These are phyloP conservation scores for Tricholaema leucomelas DNA, from an alignment of 2,113 vertebrate genomes.

Conservation along the genomic window DNA sequence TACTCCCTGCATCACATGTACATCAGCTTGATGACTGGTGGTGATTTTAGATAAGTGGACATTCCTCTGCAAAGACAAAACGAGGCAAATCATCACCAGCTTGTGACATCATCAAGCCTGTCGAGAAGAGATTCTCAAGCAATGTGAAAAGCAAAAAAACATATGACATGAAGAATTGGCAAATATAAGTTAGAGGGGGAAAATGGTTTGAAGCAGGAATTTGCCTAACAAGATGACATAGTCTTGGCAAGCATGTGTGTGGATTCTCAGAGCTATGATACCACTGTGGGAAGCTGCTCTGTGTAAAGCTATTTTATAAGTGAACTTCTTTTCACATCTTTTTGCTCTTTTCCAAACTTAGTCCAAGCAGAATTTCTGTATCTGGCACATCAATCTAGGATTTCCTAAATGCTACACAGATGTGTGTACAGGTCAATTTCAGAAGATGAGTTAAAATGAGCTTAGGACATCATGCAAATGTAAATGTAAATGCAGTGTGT, in stretches of 20 bases:
- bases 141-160: background rate
- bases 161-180: background rate
- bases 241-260: background rate
- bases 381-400: background rate
- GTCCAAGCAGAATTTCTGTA: background rate
- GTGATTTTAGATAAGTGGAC: background rate
- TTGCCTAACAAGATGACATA: background rate
- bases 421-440: fast-evolving
- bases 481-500: background rate
- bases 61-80: background rate
- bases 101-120: background rate
- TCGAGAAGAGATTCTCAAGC: background rate
- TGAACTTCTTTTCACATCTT: background rate
- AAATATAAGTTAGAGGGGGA: background rate
- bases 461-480: background rate
- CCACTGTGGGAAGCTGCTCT: background rate
- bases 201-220: background rate
- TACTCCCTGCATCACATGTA: background rate
- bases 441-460: background rate
- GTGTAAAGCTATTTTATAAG: background rate
- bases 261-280: background rate
- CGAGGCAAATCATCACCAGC: background rate
- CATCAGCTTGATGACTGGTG: background rate
- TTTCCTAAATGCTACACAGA: background rate
- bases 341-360: background rate